phyloP scores from a whole-genome alignment of 2,113 vertebrate species.

The Cichladusa arquata region DNA sequence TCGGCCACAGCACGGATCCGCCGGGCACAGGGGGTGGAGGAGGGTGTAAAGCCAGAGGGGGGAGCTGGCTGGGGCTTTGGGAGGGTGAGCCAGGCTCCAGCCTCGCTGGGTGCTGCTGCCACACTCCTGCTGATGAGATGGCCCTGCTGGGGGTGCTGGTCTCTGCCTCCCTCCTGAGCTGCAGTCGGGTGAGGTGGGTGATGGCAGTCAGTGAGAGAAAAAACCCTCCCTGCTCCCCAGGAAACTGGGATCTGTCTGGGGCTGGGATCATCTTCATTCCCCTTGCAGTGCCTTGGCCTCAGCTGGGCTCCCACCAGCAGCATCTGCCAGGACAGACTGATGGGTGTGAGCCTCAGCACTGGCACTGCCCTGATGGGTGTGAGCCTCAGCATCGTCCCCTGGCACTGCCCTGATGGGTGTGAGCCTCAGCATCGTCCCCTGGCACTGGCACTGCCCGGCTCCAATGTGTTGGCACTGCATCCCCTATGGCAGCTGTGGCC shows the following conservation, averaged over 20 bases:
- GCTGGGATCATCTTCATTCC: rapidly evolving
- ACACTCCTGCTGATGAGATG: rapidly evolving
- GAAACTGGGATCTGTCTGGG: rapidly evolving
- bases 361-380: no score
- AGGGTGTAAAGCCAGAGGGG: background rate
- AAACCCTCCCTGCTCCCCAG: background rate
- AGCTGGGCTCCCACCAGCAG: background rate
- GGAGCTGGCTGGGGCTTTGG: background rate
- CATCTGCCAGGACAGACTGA: rapidly evolving
- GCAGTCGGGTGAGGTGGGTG: rapidly evolving
- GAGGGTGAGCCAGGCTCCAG: background rate
- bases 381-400: no score
- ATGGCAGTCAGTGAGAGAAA: background rate
- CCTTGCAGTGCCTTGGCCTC: background rate
- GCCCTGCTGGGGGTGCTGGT: background rate
- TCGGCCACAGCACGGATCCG: background rate
- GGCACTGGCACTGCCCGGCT: rapidly evolving
- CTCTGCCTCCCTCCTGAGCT: rapidly evolving
- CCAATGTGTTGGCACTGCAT: background rate
- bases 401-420: background rate
- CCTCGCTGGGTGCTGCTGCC: background rate
- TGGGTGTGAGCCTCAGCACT: no score
- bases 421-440: rapidly evolving
- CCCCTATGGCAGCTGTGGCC: rapidly evolving
- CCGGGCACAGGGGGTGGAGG: background rate